These are phyloP conservation scores for Sebastes oblongus DNA, from an alignment of 2,797 vertebrate species.

Conservation along the genomic window DNA sequence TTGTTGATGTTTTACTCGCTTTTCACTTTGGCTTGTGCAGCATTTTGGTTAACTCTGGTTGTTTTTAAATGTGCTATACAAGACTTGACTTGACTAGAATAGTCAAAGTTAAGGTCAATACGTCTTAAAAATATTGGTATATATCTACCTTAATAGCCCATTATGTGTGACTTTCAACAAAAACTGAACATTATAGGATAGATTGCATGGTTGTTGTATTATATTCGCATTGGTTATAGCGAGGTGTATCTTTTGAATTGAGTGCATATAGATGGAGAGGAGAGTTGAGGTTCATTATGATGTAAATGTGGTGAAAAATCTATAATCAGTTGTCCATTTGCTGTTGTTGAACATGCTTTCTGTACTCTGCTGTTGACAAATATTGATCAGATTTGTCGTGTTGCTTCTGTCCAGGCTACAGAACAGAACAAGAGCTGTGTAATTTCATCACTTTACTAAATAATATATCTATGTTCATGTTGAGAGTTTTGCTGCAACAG, in stretches of 20 bases:
- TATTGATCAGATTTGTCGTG: neutral
- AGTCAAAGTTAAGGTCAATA: neutral
- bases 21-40: too few relatives aligned
- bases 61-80: too few relatives aligned
- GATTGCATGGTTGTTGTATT: neutral
- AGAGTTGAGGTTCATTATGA: neutral
- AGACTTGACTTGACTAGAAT: too few relatives aligned
- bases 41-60: too few relatives aligned
- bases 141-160: neutral
- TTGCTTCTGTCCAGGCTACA: neutral
- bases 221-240: neutral
- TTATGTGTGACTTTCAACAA: neutral
- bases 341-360: neutral
- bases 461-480: too few relatives aligned
- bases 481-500: neutral
- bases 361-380: neutral
- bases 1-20: too few relatives aligned
- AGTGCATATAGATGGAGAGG: neutral
- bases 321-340: neutral
- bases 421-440: neutral
- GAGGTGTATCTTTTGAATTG: neutral
- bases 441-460: neutral
- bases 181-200: neutral
- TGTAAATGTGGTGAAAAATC: neutral
- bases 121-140: neutral